Conservation (phyloP, 2,113 vertebrate species). For the Percopsis transmontana region DNA sequence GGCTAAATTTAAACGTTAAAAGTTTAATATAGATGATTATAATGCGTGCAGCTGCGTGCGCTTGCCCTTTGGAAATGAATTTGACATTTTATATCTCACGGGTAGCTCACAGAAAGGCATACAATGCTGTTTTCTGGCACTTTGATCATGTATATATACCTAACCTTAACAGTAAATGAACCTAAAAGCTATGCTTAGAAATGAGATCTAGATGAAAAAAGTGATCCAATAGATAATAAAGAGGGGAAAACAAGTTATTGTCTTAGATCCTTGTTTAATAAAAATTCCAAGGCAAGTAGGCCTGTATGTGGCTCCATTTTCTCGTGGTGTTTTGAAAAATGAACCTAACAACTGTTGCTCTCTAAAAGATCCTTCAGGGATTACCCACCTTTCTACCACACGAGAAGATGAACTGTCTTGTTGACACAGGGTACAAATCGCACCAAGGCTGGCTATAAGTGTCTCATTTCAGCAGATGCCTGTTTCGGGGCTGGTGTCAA, state of each 20-base stretch:
- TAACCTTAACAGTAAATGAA: too few species aligned
- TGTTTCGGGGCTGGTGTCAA: conserved; percentile 31
- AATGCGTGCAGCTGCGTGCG: conserved; percentile 38
- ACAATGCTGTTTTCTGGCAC: not conserved
- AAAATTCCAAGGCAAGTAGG: too few species aligned
- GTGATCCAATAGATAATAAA: too few species aligned
- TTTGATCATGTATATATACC: too few species aligned
- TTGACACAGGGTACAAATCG: conserved; percentile 13
- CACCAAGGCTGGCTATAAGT: not conserved
- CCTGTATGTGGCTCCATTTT: too few species aligned
- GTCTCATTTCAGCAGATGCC: conserved; percentile 18
- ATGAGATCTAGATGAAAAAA: too few species aligned
- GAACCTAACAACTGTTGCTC: not conserved
- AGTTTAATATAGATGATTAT: conserved; percentile 45
- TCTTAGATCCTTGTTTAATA: too few species aligned
- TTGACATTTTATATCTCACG: not conserved
- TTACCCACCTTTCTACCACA: not conserved
- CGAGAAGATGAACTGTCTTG: conserved; percentile 11
- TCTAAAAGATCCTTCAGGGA: not conserved
- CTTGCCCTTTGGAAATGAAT: conserved; percentile 14
- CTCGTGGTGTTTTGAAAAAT: not conserved
- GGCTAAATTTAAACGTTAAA: conserved; percentile 34
- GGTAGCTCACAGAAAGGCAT: conserved; percentile 2
- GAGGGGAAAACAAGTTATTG: too few species aligned
- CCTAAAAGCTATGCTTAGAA: too few species aligned